Base-by-base conservation (phyloP, 2,888 invertebrate species). In the Drosophila demipolita region DNA sequence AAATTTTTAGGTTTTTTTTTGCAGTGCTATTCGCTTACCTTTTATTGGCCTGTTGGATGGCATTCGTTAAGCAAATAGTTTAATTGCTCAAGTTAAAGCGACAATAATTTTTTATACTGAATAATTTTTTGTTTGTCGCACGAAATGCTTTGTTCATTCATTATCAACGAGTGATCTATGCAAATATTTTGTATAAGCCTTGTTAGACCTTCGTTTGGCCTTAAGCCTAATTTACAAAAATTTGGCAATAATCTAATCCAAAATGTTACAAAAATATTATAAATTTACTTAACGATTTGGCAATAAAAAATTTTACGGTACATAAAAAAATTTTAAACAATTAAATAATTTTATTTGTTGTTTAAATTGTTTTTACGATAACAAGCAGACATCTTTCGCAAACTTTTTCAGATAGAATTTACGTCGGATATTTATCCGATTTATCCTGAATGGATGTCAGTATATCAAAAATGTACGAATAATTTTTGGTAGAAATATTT, bases 51-150 rank as follows among this genome's bases (percentile, higher is more conserved):
- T 57, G 68, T 42, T 42, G 38, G 42, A 65, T 58, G 57, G 40
- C 68, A 75, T 55, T 76, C 70, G 71, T 64, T 65, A 49, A 45
- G 65, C 72, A 76, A 75, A 71, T 76, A 65, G 45, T 76, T 75
- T 78, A 78, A 80, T 74, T 75, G 72, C 65, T 67, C 49, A 54
- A 50, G 45, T 55, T 32, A 36, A 42, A 73, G 40, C 71, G 58
- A 38, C 60, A 66, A 50, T 71, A 57, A 71, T 57, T 61, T 48
- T 38, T 23, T 15, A 35, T 40, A 59, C 49, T 66, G 40, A 66
- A 52, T 26, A 33, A 20, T 52, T 66, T 60, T 72, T 58, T 61
- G 35, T 29, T 45, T 61, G 60, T 60, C 59, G 52, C 52, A 32
- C 35, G 49, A 40, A n/a, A 70, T 38, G 42, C 40, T 50, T 57